Conservation (phyloP, 1,140 invertebrate species). For the Wasmannia auropunctata region DNA sequence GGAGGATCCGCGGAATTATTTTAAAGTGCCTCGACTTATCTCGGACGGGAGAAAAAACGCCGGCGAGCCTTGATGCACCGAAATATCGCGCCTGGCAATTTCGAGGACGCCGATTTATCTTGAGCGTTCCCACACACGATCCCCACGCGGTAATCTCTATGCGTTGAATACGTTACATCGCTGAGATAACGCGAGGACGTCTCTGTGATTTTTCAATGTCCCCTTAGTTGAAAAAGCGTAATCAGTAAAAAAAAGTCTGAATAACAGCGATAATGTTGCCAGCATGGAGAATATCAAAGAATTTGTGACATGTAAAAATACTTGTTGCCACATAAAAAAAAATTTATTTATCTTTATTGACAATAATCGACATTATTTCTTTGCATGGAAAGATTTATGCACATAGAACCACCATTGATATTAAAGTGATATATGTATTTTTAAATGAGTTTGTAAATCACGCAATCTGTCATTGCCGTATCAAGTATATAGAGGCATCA, state of each 20-base stretch:
- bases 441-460: neutral
- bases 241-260: neutral
- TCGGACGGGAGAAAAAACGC: conserved; percentile 5
- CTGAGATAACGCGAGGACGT: conserved; percentile 11
- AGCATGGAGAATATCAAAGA: neutral
- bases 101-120: conserved; percentile 53
- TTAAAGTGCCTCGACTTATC: conserved; percentile 45
- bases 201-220: conserved; percentile 33
- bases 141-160: neutral
- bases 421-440: neutral
- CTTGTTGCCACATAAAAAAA: neutral
- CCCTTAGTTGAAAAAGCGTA: neutral
- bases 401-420: neutral
- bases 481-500: conserved; percentile 13
- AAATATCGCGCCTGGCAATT: conserved; percentile 47
- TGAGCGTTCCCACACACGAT: neutral
- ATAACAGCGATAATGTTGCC: neutral
- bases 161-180: neutral
- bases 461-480: neutral
- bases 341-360: conserved; percentile 4
- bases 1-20: conserved; percentile 61
- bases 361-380: neutral
- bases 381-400: neutral
- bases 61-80: conserved; percentile 34
- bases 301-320: neutral